Evolutionary conservation across 2,113 vertebrate genomes (phyloP).

Genomic region (Thamnaconus septentrionalis): DNA sequence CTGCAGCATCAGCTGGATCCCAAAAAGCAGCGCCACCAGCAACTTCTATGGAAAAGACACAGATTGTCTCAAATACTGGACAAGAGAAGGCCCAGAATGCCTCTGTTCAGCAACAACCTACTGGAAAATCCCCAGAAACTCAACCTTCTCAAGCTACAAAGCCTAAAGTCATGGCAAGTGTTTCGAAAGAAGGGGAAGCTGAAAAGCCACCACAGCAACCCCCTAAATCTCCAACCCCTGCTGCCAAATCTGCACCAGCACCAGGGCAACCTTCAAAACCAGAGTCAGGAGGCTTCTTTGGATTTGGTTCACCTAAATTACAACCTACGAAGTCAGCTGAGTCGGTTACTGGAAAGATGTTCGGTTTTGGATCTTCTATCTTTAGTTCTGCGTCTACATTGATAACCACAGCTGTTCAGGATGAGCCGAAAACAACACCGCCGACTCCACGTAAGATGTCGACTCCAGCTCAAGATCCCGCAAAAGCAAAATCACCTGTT

Average conservation of each 20-base stretch:
- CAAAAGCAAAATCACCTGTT: conserved; percentile 58
- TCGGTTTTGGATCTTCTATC: conserved; percentile 71
- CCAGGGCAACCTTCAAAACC: conserved; percentile 73
- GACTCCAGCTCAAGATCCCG: conserved; percentile 7
- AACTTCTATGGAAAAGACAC: conserved; percentile 25
- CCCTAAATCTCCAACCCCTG: conserved; percentile 63
- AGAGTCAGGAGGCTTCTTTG: conserved; percentile 79
- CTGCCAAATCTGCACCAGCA: conserved; percentile 64
- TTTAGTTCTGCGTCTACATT: conserved; percentile 76
- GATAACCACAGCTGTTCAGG: conserved; percentile 73
- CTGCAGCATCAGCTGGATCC: conserved; percentile 53
- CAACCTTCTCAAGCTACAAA: conserved; percentile 36
- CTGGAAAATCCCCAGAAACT: conserved; percentile 42
- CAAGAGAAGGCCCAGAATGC: conserved; percentile 27
- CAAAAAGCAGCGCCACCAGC: conserved; percentile 5
- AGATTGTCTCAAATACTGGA: background rate
- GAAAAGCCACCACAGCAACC: conserved; percentile 49
- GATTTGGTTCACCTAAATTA: conserved; percentile 65
- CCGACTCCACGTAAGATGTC: conserved; percentile 65
- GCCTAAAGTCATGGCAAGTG: conserved; percentile 57
- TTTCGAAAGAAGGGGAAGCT: conserved; percentile 53
- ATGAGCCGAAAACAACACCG: conserved; percentile 65
- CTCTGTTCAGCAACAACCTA: conserved; percentile 61
- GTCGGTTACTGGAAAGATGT: conserved; percentile 74
- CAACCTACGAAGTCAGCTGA: conserved; percentile 68